Conservation (phyloP, 2,113 vertebrate genomes). For the Cisticola juncidis region DNA sequence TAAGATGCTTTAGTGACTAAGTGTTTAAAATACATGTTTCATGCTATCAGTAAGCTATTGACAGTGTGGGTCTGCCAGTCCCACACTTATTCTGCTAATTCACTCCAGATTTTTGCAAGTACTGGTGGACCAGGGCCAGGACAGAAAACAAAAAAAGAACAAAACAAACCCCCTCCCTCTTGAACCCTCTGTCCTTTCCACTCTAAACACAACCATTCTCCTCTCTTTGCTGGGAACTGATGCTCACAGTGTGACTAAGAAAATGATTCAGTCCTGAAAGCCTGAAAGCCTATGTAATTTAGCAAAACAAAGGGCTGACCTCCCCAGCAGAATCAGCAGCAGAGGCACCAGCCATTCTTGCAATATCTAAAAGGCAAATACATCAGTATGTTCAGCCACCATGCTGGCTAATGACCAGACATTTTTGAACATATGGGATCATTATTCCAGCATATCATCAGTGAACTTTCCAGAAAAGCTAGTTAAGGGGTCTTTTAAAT, state of each 20-base stretch:
- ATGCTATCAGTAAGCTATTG: not conserved
- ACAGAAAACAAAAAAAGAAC: conserved; percentile 4
- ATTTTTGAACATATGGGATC: conserved; percentile 72
- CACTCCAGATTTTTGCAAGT: not conserved
- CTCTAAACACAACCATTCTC: not conserved
- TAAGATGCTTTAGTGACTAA: not conserved
- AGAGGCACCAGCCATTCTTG: not conserved
- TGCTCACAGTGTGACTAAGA: conserved; percentile 41
- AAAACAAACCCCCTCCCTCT: not conserved
- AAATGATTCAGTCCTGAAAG: conserved; percentile 34
- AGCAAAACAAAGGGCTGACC: conserved; percentile 59
- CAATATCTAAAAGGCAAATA: conserved; percentile 68
- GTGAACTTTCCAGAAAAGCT: conserved; percentile 79
- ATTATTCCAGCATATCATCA: conserved; percentile 75
- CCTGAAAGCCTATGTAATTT: not conserved
- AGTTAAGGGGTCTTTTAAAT: conserved; percentile 76
- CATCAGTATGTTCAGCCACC: conserved; percentile 74
- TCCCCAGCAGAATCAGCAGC: conserved; percentile 5
- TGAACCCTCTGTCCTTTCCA: not conserved
- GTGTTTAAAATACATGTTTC: not conserved
- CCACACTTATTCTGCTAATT: not conserved
- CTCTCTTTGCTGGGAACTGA: conserved; percentile 27
- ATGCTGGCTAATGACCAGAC: conserved; percentile 72
- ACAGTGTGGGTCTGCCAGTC: not conserved
- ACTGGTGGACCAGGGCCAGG: conserved; percentile 8